These are phyloP conservation scores for Chiloscyllium punctatum DNA, from an alignment of 2,797 vertebrate species.

Conservation along the genomic window DNA sequence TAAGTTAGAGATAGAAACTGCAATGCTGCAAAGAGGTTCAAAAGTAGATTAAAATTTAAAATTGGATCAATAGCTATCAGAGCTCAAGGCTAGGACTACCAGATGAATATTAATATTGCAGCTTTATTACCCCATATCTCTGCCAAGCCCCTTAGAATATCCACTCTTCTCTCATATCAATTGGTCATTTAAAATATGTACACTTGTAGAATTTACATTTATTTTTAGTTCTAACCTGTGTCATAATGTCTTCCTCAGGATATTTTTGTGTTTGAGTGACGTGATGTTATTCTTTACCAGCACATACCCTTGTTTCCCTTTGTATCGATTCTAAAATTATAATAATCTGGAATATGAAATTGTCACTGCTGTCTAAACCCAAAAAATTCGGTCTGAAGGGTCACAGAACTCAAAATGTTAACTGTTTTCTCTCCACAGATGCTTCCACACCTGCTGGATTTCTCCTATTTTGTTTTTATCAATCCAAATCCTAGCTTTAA, in stretches of 20 bases:
- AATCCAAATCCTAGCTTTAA: too few relatives aligned
- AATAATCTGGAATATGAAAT: background rate
- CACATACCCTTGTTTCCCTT: background rate
- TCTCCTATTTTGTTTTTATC: background rate
- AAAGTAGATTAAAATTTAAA: background rate
- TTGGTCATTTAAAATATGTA: background rate
- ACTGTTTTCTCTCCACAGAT: too few relatives aligned
- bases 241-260: background rate
- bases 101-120: background rate
- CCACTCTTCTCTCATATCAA: background rate
- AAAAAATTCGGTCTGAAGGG: too few relatives aligned
- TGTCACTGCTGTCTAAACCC: background rate
- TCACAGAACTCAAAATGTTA: too few relatives aligned
- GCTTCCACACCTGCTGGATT: too few relatives aligned
- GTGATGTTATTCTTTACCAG: too few relatives aligned
- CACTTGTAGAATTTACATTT: background rate
- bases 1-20: background rate
- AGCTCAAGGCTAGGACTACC: background rate
- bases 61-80: background rate
- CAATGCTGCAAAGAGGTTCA: background rate
- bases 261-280: too few relatives aligned
- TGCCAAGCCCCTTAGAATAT: background rate
- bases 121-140: background rate
- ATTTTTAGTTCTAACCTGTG: background rate
- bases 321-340: background rate